Evolutionary conservation across 1,140 invertebrate species (phyloP).

Genomic region (Batillaria attramentaria): DNA sequence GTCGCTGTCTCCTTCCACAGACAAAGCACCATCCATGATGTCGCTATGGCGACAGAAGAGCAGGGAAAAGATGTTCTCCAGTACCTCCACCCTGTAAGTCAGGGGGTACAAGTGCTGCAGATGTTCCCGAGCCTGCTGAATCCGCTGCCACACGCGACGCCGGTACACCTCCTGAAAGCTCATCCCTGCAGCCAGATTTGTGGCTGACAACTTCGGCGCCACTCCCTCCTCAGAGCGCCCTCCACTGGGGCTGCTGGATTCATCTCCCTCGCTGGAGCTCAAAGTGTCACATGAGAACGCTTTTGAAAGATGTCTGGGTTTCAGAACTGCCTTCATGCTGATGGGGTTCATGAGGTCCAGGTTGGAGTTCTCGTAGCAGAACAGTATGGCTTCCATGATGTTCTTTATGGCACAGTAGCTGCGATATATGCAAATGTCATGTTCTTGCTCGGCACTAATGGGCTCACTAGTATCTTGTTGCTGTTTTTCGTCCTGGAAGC

Average conservation of each 20-base stretch:
- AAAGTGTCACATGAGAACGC: constrained; percentile 30
- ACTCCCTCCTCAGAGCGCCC: background rate
- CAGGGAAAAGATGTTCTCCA: constrained; percentile 73
- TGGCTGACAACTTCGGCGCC: constrained; percentile 9
- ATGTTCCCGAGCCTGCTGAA: constrained; percentile 55
- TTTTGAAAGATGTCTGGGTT: constrained; percentile 19
- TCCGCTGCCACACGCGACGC: constrained; percentile 56
- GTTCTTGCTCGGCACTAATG: constrained; percentile 60
- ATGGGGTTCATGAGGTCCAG: constrained; percentile 57
- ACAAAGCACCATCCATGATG: constrained; percentile 59
- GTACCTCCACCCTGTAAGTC: constrained; percentile 69
- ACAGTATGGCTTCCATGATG: constrained; percentile 64
- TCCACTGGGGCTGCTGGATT: constrained; percentile 28
- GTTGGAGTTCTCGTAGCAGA: constrained; percentile 58
- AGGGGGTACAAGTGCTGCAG: constrained; percentile 67
- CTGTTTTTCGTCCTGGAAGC: constrained; percentile 48
- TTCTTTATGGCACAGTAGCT: constrained; percentile 67
- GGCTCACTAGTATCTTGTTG: constrained; percentile 31
- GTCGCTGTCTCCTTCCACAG: constrained; percentile 58
- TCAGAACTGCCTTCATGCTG: constrained; percentile 26
- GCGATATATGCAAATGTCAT: constrained; percentile 64
- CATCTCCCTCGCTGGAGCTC: constrained; percentile 49
- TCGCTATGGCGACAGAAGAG: constrained; percentile 65
- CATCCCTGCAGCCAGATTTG: constrained; percentile 7
- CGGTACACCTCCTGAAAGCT: constrained; percentile 57